Base-by-base conservation (phyloP, 2,888 invertebrate species). In the Drosophila paranaensis region DNA sequence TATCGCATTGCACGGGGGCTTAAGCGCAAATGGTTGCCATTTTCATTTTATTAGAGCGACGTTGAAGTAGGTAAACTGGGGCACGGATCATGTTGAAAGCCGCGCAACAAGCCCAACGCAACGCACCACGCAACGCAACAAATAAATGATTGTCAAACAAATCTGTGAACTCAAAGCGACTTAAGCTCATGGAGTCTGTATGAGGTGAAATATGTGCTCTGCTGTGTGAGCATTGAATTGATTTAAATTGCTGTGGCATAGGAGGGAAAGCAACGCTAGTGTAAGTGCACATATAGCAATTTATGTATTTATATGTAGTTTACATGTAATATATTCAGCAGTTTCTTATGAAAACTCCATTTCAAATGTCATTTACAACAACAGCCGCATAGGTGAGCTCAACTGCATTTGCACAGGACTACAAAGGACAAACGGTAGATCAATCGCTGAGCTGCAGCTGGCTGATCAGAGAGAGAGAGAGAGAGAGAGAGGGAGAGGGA, bases 1-100 rank as follows among this genome's bases (percentile, higher is more conserved):
- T 82, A 79, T 82, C 80, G 58, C 73, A 79, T 79, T 69, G 79
- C 74, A 51, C 45, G 45, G 55, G n/a, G 56, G 62, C 68, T 82
- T 68, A 70, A 88, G 89, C 84, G 88, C 74, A 87, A 89, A 84
- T 87, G 86, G 71, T 54, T 74, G 74, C 76, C 71, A 77, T 84
- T 89, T 84, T 81, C 84, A 89, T 84, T 82, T 71, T 76, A 89
- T 84, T 89, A 88, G 73, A 64, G 39, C 46, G 51, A 50, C 40
- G 43, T 10, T 48, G 60, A 56, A 60, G 66, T 68, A 79, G 72
- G 71, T 74, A 50, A 68, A 62, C 20, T 42, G 51, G 46, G 63
- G 46, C 57, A 53, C 37, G 37, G 20, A 48, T 53, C 63, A 43
- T 58, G 74, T 43, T 43, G 46, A 60, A 72, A 53, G 45, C 53